Evolutionary conservation across 2,113 vertebrate species (phyloP).

Genomic region (Cygnus buccinator): DNA sequence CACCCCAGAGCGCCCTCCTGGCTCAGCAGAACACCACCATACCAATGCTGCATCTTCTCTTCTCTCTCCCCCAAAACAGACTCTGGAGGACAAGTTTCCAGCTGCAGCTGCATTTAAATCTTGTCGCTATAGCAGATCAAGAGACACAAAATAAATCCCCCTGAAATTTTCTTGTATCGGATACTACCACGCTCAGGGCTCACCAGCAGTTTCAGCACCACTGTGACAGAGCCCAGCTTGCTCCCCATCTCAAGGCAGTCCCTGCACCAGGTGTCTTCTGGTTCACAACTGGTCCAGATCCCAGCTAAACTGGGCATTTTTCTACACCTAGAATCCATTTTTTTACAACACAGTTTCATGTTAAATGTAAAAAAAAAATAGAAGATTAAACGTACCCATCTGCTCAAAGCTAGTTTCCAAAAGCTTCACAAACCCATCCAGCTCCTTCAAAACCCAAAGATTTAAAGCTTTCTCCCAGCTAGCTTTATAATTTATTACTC

Average conservation of each 20-base stretch:
- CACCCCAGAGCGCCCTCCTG: constrained; percentile 39
- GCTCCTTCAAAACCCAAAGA: neutral
- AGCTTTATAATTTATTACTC: neutral
- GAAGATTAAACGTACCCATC: neutral
- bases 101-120: neutral
- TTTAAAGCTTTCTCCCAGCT: neutral
- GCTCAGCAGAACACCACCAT: neutral
- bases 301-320: neutral
- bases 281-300: neutral
- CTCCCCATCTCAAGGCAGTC: neutral
- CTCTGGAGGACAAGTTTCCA: neutral
- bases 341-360: neutral
- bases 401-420: neutral
- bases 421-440: neutral
- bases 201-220: neutral
- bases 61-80: neutral
- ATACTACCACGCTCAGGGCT: neutral
- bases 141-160: neutral
- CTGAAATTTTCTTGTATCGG: neutral
- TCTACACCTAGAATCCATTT: no score
- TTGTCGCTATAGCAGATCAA: neutral
- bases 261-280: accelerated
- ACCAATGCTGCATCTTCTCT: neutral
- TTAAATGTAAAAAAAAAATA: neutral
- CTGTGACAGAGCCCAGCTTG: neutral